Evolutionary conservation across 1,140 invertebrate species (phyloP), one percentile per base, ranked within the genome.

Genomic region (Eumeta japonica): DNA sequence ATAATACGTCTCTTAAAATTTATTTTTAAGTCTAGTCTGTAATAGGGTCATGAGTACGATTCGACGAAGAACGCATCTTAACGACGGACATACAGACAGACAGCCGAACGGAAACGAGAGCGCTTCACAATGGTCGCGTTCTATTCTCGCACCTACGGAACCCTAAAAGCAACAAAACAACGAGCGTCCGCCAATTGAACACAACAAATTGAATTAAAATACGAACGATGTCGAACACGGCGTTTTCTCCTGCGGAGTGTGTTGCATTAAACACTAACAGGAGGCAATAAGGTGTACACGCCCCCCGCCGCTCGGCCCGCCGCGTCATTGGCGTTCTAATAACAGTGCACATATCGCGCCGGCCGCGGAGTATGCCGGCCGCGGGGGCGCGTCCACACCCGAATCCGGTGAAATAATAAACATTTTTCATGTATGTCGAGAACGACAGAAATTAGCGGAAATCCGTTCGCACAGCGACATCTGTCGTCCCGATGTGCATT

Each of bases 201-300:
- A 30, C 24, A 33, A 12, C 36, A 34, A 40, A 43, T 37, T 40
- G 42, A 16, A 28, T 43, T 39, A n/a, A n/a, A n/a, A n/a, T n/a
- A n/a, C n/a, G n/a, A n/a, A n/a, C n/a, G n/a, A n/a, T 24, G 20
- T n/a, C n/a, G 5, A 24, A 24, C 20, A 24, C n/a, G n/a, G n/a
- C n/a, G 14, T 33, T 35, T 20, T 35, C 35, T 28, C 37, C 31
- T 36, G 38, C 35, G 31, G 13, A 40, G 35, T 17, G 32, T 31
- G 39, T 58, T 51, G 49, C 43, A 58, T 62, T 57, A 62, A 53
- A 48, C 5, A 52, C 45, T 52, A 57, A 58, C 54, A 58, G 48
- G 49, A 48, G 20, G 39, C 39, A 45, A 52, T 49, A 54, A 50
- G 17, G 24, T 39, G 43, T 35, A 49, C 50, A 49, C 12, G 39